Conservation (phyloP, 2,797 vertebrate genomes). For the Telmatherina bonti region DNA sequence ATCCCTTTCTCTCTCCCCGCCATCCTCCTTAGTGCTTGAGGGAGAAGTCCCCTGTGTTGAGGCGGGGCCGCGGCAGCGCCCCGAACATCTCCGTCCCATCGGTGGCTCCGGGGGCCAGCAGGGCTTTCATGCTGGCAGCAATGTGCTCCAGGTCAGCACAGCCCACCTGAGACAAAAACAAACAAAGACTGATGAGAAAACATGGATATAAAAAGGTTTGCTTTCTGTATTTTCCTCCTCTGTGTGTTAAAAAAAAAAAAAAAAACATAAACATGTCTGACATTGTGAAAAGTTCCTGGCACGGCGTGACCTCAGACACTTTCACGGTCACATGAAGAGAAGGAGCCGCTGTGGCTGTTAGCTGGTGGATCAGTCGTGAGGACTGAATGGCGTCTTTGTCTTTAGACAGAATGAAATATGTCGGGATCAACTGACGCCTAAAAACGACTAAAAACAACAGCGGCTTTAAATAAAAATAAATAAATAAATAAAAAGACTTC, state of each 20-base stretch:
- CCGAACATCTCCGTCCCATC: slow-evolving; percentile 94
- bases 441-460: neutral
- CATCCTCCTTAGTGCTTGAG: slow-evolving; percentile 80
- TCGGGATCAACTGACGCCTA: slow-evolving; percentile 22
- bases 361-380: slow-evolving; percentile 5
- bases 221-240: neutral
- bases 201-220: neutral
- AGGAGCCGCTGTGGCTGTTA: slow-evolving; percentile 24
- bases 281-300: neutral
- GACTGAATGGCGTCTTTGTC: slow-evolving; percentile 45
- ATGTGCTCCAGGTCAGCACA: slow-evolving; percentile 92
- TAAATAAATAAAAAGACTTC: neutral
- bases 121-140: slow-evolving; percentile 92
- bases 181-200: neutral
- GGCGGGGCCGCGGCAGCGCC: slow-evolving; percentile 90
- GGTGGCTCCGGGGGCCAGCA: slow-evolving; percentile 87
- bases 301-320: neutral
- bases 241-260: neutral
- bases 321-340: slow-evolving; percentile 45
- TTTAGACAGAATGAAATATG: slow-evolving; percentile 22
- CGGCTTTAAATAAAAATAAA: neutral
- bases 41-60: slow-evolving; percentile 93
- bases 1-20: neutral
- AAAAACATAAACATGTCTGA: neutral
- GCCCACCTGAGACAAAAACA: slow-evolving; percentile 79